These are phyloP conservation scores for Agapornis roseicollis DNA, from an alignment of 2,113 vertebrate genomes.

Conservation along the genomic window DNA sequence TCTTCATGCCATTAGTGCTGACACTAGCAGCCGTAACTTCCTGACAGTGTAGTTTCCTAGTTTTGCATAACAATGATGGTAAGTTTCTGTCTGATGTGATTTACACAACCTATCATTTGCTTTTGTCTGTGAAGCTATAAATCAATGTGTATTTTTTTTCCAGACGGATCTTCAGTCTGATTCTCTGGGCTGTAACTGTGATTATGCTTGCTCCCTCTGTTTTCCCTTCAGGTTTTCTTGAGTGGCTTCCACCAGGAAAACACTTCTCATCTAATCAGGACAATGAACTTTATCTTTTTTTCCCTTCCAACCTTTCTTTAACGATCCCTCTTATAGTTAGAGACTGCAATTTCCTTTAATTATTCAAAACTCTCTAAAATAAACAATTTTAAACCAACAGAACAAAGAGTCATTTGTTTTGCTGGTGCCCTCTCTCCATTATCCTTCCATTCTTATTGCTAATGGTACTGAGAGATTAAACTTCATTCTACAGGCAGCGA, in stretches of 20 bases:
- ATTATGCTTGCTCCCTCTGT: not conserved
- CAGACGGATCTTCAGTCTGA: not conserved
- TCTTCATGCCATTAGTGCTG: not conserved
- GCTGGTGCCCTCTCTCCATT: not conserved
- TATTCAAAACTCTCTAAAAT: slow-evolving; percentile 17
- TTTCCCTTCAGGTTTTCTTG: slow-evolving; percentile 28
- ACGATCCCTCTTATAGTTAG: not conserved
- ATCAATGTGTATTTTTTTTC: slow-evolving; percentile 6
- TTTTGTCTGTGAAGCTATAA: slow-evolving; percentile 23
- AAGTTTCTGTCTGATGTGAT: slow-evolving; percentile 19
- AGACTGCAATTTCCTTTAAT: slow-evolving; percentile 40
- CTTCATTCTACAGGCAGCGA: slow-evolving; percentile 37
- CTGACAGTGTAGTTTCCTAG: not conserved
- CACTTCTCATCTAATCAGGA: not conserved
- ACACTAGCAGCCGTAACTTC: not conserved
- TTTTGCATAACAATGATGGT: slow-evolving; percentile 22
- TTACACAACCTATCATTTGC: slow-evolving; percentile 11
- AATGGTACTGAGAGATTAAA: slow-evolving; percentile 55
- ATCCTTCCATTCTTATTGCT: slow-evolving; percentile 17
- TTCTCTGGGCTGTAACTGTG: not conserved
- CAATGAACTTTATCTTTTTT: not conserved
- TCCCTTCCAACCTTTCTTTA: slow-evolving; percentile 30
- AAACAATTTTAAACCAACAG: slow-evolving; percentile 36
- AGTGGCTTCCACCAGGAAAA: slow-evolving; percentile 15
- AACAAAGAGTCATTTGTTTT: slow-evolving; percentile 12